These are phyloP conservation scores for Dromas ardeola DNA, from an alignment of 2,113 vertebrate genomes.

Conservation along the genomic window DNA sequence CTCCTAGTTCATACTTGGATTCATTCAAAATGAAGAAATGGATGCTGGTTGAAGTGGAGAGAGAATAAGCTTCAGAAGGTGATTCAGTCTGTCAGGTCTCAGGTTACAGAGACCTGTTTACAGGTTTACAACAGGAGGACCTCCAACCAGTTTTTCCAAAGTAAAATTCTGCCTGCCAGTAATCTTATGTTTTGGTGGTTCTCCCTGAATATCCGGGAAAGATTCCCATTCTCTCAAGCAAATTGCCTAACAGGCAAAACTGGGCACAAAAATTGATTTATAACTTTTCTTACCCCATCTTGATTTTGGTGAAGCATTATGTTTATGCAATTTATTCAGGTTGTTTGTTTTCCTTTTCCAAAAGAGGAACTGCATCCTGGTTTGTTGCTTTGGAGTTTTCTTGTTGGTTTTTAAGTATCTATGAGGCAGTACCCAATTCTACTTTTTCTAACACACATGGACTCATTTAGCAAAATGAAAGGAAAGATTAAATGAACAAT, in stretches of 20 bases:
- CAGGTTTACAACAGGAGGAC: not conserved
- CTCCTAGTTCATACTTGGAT: not conserved
- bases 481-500: conserved; percentile 9
- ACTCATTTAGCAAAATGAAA: not conserved
- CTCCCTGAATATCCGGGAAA: not conserved
- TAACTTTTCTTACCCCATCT: not conserved
- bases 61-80: not conserved
- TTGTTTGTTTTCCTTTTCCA: not conserved
- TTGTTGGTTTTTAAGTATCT: not conserved
- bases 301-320: not conserved
- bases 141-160: not conserved
- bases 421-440: not conserved
- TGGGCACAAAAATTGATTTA: not conserved
- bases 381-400: not conserved
- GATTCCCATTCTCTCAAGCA: not conserved
- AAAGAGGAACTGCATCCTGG: not conserved
- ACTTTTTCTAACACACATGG: not conserved
- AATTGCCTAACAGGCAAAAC: not conserved
- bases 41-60: not conserved
- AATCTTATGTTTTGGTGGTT: not conserved
- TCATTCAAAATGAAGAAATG: not conserved
- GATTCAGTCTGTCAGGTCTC: not conserved
- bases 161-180: not conserved
- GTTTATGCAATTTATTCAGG: not conserved
- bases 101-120: too few relatives aligned